Conservation (phyloP, 2,797 vertebrate species). For the Sus cebifrons region DNA sequence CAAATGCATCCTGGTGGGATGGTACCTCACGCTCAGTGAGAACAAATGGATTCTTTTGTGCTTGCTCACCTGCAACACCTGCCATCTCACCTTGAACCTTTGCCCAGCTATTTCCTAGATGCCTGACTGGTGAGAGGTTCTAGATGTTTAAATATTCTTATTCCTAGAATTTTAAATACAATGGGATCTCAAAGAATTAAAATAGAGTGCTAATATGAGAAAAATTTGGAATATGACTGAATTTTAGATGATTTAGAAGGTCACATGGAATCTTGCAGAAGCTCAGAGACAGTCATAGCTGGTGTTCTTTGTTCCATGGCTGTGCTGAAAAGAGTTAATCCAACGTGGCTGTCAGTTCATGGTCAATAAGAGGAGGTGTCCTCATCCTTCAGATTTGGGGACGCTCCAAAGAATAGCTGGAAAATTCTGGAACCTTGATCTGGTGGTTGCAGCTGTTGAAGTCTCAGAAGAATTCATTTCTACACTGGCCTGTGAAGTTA, state of each 20-base stretch:
- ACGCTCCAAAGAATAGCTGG: background rate
- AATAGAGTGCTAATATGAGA: background rate
- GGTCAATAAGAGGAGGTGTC: background rate
- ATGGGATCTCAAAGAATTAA: background rate
- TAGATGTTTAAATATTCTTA: background rate
- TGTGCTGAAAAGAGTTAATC: background rate
- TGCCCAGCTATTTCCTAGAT: background rate
- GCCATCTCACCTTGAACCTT: background rate
- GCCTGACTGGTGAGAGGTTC: background rate
- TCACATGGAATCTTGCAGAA: conserved; percentile 28
- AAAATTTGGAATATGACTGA: conserved; percentile 26
- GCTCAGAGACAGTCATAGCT: background rate
- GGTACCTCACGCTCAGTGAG: background rate
- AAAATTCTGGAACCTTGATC: conserved; percentile 5
- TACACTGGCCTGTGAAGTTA: background rate
- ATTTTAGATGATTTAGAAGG: conserved; percentile 52
- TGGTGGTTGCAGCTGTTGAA: background rate
- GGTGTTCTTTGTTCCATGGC: background rate
- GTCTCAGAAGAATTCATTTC: conserved; percentile 25
- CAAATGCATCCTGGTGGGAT: background rate
- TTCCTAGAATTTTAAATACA: conserved; percentile 37
- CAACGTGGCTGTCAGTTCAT: background rate
- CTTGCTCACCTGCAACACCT: background rate
- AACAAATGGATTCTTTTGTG: background rate
- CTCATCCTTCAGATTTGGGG: background rate